Percentiles rank a stretch among this genome's conserved stretches.
Conservation (phyloP, 2,113 vertebrate genomes). For the Cephalopholis sonnerati region DNA sequence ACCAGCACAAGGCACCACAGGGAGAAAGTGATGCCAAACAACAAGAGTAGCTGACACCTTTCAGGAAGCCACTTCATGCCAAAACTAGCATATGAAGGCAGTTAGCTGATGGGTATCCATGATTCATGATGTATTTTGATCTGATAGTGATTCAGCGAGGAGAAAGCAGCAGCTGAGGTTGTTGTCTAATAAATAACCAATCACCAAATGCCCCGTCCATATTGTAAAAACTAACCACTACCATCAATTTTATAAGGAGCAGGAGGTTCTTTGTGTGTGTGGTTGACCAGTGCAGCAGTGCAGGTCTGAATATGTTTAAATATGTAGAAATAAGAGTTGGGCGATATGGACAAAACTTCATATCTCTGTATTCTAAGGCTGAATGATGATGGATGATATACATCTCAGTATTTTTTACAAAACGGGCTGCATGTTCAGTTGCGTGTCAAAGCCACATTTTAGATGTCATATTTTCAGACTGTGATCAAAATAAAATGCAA, state of each 20-base stretch:
- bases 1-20: constrained; percentile 2
- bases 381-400: too few species aligned
- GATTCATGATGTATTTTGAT: neutral
- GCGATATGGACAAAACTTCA: too few species aligned
- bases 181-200: neutral
- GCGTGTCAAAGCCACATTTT: too few species aligned
- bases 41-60: neutral
- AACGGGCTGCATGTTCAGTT: too few species aligned
- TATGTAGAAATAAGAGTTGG: too few species aligned
- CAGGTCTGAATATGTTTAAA: neutral
- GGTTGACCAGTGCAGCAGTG: neutral
- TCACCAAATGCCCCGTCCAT: too few species aligned
- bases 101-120: neutral
- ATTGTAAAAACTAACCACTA: too few species aligned
- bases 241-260: neutral
- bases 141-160: neutral
- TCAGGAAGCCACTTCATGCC: neutral
- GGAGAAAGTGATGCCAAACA: neutral
- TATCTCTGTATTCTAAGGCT: too few species aligned
- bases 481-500: too few species aligned
- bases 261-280: neutral
- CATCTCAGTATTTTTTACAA: too few species aligned
- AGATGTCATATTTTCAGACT: too few species aligned
- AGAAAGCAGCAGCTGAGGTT: neutral
- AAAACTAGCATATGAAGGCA: neutral